phyloP scores from a whole-genome alignment of 2,113 vertebrate species.

The Peromyscus maniculatus region DNA sequence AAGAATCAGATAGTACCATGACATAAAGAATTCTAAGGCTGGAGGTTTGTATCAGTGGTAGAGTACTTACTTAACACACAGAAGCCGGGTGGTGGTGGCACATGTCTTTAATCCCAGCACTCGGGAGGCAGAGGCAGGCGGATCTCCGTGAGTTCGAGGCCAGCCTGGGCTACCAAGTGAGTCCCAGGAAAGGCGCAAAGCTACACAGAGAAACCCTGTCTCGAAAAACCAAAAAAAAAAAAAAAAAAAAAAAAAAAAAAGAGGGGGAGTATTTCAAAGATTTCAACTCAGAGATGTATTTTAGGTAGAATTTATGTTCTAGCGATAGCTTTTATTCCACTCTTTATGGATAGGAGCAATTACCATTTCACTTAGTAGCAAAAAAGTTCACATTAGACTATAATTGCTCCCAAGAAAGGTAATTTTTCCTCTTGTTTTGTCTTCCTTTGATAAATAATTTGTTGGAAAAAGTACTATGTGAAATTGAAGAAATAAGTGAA shows the following conservation, averaged over 20 bases:
- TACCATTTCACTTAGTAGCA: slow-evolving; percentile 61
- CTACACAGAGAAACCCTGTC: no score
- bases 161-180: no score
- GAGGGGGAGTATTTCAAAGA: neutral
- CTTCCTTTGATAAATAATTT: slow-evolving; percentile 46
- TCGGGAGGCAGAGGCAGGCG: no score
- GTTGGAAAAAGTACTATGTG: neutral
- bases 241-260: no score
- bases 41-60: neutral
- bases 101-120: no score
- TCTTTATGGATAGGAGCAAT: slow-evolving; percentile 48
- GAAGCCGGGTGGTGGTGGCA: no score
- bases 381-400: slow-evolving; percentile 61
- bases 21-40: neutral
- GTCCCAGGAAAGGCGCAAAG: no score
- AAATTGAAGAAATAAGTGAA: neutral
- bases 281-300: slow-evolving; percentile 25
- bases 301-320: slow-evolving; percentile 31
- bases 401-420: slow-evolving; percentile 37
- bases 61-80: neutral
- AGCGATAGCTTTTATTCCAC: neutral
- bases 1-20: neutral
- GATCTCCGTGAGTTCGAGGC: no score
- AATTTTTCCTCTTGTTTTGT: slow-evolving; percentile 44
- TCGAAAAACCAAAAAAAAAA: no score